Base-by-base conservation (phyloP, 2,888 invertebrate genomes). In the Cylindroiulus punctatus region DNA sequence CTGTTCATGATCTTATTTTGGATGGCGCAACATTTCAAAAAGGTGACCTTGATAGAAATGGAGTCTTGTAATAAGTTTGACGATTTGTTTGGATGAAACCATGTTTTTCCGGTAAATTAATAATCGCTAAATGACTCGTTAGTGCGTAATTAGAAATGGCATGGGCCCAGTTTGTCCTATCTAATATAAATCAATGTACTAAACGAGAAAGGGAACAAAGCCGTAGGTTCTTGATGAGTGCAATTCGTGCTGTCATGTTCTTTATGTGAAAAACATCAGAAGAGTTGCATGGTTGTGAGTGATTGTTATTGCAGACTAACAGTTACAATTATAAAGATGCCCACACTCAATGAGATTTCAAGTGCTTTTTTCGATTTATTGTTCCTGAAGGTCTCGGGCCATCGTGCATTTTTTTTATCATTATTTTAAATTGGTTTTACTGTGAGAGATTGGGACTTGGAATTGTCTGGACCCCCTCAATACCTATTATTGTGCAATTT, bases 231-330 rank as follows among this genome's bases (percentile, higher is more conserved):
- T 52, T 52, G 1, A 7, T n/a, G 52, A 52, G n/a, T 52, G n/a
- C 52, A 19, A 44, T 10, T 44, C 44, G 44, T 44, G 44, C 44
- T 44, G 44, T 44, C 44, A 44, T 44, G 44, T 44, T 10, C n/a
- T 52, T 52, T n/a, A 52, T 52, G n/a, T 52, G 52, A 52, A 52
- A 52, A 52, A 52, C 52, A 52, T 12, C 12, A 14, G 52, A 52
- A 52, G 52, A 19, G 52, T 52, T 52, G 52, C n/a, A n/a, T n/a
- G 14, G 52, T 52, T 52, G 19, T n/a, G 7, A 7, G 12, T 52
- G 52, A 52, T 52, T 52, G 52, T 52, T 52, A 52, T 52, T 52
- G 52, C 19, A 52, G 52, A 52, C n/a, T 52, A 52, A 52, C 12
- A 52, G 52, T 52, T 52, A 52, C 52, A 44, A 44, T 8, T 12